Evolutionary conservation across 2,113 vertebrate genomes (phyloP), one percentile per base, ranked within the genome.

Genomic region (Scatophagus argus): DNA sequence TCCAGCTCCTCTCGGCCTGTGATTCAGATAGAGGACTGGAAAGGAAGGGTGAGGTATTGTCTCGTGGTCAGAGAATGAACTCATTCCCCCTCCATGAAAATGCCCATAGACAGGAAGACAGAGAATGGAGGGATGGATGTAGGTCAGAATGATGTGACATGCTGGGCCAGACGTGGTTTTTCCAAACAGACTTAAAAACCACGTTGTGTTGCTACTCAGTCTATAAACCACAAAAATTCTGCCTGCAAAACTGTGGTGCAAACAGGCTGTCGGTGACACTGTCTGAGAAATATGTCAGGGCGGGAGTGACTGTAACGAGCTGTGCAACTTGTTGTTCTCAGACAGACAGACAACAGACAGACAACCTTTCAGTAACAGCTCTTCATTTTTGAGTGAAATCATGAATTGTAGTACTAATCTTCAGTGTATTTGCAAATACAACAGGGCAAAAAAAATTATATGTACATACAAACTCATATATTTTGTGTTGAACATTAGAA

Each of bases 11-110:
- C 70, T 66, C 68, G 72, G 71, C 41, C 73, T 49, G 76, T 93
- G 90, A 92, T 83, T 92, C 89, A 91, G 76, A 85, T 69, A n/a
- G 79, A 77, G 68, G 34, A 59, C 16, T 6, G 36, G 36, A 58
- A 52, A 71, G 71, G 72, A 71, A 87, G 87, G 84, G 79, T 92
- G 92, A 93, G 90, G 90, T 92, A 92, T 91, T 74, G 92, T 93
- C 90, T 92, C 60, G 84, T 87, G 92, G 90, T 92, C 66, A 19
- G 67, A 62, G 64, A 61, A 66, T 90, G 88, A 91, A 93, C 87
- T 93, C 87, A 91, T 86, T 75, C 83, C 77, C 61, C 49, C 77
- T 75, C 61, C 29, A 75, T 61, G 64, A 79, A 81, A 78, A 82
- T 81, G 51, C 71, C 76, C 61, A 10, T 19, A 74, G 77, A 69